Conservation (phyloP, 2,113 vertebrate species). For the Micronycteris hirsuta region DNA sequence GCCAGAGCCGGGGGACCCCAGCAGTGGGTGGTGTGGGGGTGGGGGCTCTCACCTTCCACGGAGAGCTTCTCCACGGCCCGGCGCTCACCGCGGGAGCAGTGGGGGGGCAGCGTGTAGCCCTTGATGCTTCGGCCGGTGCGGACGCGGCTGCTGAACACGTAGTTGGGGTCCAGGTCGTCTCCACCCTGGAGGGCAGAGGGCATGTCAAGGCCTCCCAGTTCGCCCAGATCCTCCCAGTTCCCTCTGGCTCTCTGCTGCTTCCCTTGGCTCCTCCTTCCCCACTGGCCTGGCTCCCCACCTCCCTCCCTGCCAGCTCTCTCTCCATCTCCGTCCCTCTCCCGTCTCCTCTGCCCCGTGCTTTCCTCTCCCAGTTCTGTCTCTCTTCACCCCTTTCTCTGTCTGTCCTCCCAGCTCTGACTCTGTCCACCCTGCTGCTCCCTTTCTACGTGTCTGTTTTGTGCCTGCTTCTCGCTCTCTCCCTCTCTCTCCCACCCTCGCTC, state of each 20-base stretch:
- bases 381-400: neutral
- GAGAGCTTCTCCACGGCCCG: constrained; percentile 89
- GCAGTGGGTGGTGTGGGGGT: rapidly evolving
- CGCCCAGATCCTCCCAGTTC: neutral
- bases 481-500: rapidly evolving
- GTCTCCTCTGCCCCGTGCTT: neutral
- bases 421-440: neutral
- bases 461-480: neutral
- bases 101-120: constrained; percentile 92
- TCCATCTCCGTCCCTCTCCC: neutral
- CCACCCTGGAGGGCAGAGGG: constrained; percentile 81
- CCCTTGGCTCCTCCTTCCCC: neutral
- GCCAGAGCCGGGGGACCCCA: neutral
- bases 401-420: neutral
- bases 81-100: constrained; percentile 94
- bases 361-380: neutral
- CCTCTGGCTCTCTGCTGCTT: neutral
- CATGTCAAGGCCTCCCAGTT: neutral
- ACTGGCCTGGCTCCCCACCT: neutral
- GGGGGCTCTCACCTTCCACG: constrained; percentile 83
- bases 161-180: constrained; percentile 93
- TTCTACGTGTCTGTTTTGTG: neutral
- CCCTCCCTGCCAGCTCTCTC: neutral
- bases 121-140: constrained; percentile 95
- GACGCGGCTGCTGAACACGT: constrained; percentile 92